A percentile compares a stretch with the other conserved stretches of the same genome.
Evolutionary conservation across 2,888 invertebrate genomes (phyloP).

Genomic region (Drosophila putrida): DNA sequence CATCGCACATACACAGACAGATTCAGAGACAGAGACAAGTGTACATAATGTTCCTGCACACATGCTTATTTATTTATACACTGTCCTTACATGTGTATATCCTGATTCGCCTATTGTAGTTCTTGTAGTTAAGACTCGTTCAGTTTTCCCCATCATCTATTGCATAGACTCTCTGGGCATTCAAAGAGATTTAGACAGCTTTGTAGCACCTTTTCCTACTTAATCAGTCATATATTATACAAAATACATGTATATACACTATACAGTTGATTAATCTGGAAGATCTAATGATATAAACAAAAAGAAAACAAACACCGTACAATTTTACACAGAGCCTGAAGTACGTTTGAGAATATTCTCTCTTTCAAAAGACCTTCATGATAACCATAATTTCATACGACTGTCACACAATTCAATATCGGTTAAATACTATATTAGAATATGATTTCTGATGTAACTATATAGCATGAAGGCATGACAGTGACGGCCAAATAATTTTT

Average conservation of each 20-base stretch:
- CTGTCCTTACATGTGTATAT: constrained; percentile 10
- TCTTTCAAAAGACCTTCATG: too few species aligned
- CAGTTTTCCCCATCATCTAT: not conserved
- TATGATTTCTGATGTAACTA: too few species aligned
- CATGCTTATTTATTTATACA: constrained; percentile 34
- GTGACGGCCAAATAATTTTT: too few species aligned
- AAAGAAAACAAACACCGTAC: too few species aligned
- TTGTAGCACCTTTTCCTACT: constrained; percentile 36
- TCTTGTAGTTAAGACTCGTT: constrained; percentile 21
- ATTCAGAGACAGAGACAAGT: constrained; percentile 3
- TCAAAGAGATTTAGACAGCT: constrained; percentile 39
- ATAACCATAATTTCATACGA: too few species aligned
- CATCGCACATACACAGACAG: constrained; percentile 25
- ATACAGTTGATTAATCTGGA: too few species aligned
- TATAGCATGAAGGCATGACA: too few species aligned
- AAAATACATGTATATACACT: not conserved
- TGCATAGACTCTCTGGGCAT: constrained; percentile 12
- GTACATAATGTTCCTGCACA: constrained; percentile 24
- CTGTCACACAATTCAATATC: too few species aligned
- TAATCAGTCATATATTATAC: constrained; percentile 38
- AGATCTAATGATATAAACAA: too few species aligned
- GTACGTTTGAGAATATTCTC: too few species aligned
- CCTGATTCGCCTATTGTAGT: constrained; percentile 18
- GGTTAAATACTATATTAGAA: too few species aligned
- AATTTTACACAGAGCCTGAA: too few species aligned